phyloP scores from a whole-genome alignment of 2,888 invertebrate species.

The Terebella lapidaria region DNA sequence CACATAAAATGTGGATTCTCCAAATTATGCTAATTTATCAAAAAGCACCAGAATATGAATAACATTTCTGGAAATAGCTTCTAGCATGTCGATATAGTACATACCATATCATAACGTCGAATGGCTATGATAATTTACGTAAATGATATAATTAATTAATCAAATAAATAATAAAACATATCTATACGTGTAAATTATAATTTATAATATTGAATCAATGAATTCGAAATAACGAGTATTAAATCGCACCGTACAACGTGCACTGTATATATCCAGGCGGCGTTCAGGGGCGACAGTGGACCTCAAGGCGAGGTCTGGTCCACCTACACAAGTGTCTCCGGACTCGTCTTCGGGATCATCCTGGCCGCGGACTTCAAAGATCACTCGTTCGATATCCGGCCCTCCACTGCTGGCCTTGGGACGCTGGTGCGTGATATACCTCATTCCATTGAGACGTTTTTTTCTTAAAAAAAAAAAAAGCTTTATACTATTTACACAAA shows the following conservation, averaged over 20 bases:
- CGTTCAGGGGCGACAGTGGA: slow-evolving; percentile 26
- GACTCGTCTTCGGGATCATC: slow-evolving; percentile 35
- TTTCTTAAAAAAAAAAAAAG: neutral
- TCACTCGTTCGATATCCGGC: no score
- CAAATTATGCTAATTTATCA: no score
- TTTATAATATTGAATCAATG: neutral
- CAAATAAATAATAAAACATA: neutral
- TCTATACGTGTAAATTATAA: neutral
- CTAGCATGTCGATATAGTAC: no score
- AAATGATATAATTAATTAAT: neutral
- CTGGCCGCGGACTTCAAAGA: slow-evolving; percentile 31
- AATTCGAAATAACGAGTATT: neutral
- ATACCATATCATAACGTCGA: neutral
- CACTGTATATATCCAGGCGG: slow-evolving; percentile 24
- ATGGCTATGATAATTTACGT: neutral
- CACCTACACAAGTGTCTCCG: slow-evolving; percentile 30
- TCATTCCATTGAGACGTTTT: neutral
- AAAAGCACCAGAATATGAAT: no score
- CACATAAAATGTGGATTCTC: no score
- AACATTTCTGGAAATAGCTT: no score
- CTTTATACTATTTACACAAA: neutral
- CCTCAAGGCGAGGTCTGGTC: slow-evolving; percentile 41
- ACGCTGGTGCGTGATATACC: no score
- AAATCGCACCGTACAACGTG: neutral
- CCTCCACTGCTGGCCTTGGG: no score